Evolutionary conservation across 2,797 vertebrate species (phyloP).

Genomic region (Phrynocephalus vlangalii): DNA sequence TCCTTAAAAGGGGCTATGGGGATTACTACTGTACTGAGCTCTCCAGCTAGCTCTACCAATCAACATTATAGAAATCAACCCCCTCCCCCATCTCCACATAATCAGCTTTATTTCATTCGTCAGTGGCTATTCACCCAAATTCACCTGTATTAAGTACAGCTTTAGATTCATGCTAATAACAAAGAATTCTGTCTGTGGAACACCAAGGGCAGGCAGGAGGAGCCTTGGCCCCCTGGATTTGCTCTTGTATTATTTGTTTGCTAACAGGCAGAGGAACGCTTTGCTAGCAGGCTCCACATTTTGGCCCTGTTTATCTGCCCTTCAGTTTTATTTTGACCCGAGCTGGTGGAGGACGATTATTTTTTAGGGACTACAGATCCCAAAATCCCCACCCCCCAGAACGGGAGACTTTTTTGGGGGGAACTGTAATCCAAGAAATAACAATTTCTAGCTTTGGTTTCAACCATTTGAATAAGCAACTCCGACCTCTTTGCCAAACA

Average conservation of each 20-base stretch:
- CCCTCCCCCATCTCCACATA: background rate
- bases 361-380: too few relatives aligned
- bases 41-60: too few relatives aligned
- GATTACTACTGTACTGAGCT: too few relatives aligned
- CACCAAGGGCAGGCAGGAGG: background rate
- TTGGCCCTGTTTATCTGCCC: background rate
- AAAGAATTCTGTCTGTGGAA: background rate
- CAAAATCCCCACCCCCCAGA: too few relatives aligned
- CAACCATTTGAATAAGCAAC: background rate
- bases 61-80: too few relatives aligned
- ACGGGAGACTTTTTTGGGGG: too few relatives aligned
- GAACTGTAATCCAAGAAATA: too few relatives aligned
- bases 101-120: background rate
- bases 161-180: background rate
- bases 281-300: background rate
- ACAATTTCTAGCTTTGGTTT: background rate
- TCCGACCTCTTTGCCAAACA: background rate
- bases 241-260: constrained; percentile 7
- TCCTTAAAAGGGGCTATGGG: too few relatives aligned
- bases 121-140: background rate
- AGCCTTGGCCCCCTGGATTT: background rate
- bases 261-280: background rate
- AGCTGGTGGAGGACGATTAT: background rate
- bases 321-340: background rate
- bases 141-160: background rate